phyloP scores from a whole-genome alignment of 2,888 invertebrate genomes.

The Blastobasis lacticolella region DNA sequence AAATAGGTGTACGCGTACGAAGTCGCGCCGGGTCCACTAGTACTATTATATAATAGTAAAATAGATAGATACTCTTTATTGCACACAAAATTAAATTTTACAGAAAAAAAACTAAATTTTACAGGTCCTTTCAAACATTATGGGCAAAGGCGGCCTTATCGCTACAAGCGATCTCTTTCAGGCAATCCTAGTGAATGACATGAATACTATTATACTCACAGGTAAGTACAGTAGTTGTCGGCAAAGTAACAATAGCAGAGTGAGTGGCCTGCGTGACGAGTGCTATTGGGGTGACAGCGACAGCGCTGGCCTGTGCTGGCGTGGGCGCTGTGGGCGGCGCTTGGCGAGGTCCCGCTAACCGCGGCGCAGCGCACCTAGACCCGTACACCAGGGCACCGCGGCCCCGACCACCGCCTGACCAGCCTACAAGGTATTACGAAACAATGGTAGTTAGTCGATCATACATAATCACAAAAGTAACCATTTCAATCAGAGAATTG shows the following conservation, averaged over 20 bases:
- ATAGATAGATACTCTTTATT: no score
- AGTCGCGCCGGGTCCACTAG: no score
- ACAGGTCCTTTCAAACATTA: no score
- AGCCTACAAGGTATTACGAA: slow-evolving; percentile 14
- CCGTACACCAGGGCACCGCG: slow-evolving; percentile 55
- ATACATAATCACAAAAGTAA: no score
- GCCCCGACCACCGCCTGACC: slow-evolving; percentile 35
- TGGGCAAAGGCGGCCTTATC: no score
- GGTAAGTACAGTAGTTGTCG: slow-evolving; percentile 46
- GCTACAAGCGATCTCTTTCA: no score
- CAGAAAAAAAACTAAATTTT: background rate
- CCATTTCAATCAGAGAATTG: no score
- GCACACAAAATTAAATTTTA: no score
- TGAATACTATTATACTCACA: slow-evolving; percentile 38
- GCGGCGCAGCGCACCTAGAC: slow-evolving; percentile 24
- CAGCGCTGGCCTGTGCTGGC: slow-evolving; percentile 21
- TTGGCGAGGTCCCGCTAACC: slow-evolving; percentile 18
- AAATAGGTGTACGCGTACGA: no score
- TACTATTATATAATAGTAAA: no score
- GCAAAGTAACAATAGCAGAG: slow-evolving; percentile 38
- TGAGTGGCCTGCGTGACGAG: slow-evolving; percentile 23
- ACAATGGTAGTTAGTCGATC: no score
- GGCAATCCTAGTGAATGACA: no score
- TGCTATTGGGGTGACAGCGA: slow-evolving; percentile 30
- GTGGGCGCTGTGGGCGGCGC: slow-evolving; percentile 10